Evolutionary conservation across 2,797 vertebrate species (phyloP).

Genomic region (Pseudochromis fuscus): DNA sequence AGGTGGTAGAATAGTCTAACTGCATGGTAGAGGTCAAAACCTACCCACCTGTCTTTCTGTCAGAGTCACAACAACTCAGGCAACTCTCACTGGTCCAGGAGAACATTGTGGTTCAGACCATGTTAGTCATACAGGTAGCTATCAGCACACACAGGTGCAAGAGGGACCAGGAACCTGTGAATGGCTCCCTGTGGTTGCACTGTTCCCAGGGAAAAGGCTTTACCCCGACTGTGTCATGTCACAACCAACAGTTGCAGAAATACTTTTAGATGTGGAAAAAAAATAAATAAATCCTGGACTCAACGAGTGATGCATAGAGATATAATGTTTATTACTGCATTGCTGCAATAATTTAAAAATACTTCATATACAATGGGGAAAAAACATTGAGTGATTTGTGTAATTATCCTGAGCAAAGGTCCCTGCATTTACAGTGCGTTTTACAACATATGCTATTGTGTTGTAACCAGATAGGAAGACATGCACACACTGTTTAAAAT

Average conservation of each 20-base stretch:
- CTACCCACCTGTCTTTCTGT: constrained; percentile 56
- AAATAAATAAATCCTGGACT: no score
- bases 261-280: constrained; percentile 37
- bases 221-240: constrained; percentile 34
- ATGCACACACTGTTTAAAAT: background rate
- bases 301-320: no score
- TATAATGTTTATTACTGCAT: no score
- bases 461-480: background rate
- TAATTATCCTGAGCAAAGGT: background rate
- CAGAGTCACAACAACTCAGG: constrained; percentile 37
- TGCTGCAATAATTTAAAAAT: background rate
- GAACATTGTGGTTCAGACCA: constrained; percentile 45
- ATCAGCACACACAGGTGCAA: constrained; percentile 28
- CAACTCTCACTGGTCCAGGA: constrained; percentile 23
- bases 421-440: background rate
- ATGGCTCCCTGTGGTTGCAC: constrained; percentile 56
- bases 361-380: constrained; percentile 3
- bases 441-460: background rate
- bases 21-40: constrained; percentile 75
- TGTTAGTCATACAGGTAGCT: constrained; percentile 46
- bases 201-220: constrained; percentile 53
- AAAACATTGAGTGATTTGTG: background rate
- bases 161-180: constrained; percentile 29
- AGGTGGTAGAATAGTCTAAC: constrained; percentile 75
- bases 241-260: constrained; percentile 32